These are phyloP conservation scores for Plestiodon gilberti DNA, from an alignment of 2,113 vertebrate species.

Conservation along the genomic window DNA sequence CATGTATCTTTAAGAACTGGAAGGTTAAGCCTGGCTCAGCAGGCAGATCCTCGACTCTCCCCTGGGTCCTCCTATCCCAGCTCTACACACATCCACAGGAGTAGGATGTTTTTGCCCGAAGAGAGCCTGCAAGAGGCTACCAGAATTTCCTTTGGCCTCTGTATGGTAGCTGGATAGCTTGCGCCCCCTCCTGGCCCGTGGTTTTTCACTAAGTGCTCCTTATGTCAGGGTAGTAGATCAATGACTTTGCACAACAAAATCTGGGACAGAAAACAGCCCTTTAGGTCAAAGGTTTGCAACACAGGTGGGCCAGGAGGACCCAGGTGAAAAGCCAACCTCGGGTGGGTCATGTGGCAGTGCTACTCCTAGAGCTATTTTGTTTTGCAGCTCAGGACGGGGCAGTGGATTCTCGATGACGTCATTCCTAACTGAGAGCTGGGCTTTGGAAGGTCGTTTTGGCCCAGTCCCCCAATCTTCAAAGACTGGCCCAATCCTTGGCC, in stretches of 20 bases:
- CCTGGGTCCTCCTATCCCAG: background rate
- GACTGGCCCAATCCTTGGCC: no score
- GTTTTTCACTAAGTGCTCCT: background rate
- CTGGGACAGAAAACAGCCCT: background rate
- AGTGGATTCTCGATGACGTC: no score
- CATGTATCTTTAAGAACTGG: background rate
- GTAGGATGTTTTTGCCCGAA: background rate
- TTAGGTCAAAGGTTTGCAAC: background rate
- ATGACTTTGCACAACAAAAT: background rate
- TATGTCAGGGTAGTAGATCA: fast-evolving
- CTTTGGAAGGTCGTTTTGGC: no score
- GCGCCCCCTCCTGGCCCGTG: constrained; percentile 56
- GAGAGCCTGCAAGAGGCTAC: background rate
- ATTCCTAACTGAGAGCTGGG: no score
- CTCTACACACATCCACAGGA: fast-evolving
- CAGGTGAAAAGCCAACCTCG: background rate
- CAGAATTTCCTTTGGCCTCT: fast-evolving
- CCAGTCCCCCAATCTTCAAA: no score
- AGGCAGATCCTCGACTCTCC: fast-evolving
- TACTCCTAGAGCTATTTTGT: no score
- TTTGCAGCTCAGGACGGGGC: no score
- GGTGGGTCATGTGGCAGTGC: background rate
- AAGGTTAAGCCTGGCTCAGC: fast-evolving
- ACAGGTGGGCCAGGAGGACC: no score
- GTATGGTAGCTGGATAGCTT: background rate